Conservation (phyloP, 1,140 invertebrate genomes). For the Steinernema khuongi region DNA sequence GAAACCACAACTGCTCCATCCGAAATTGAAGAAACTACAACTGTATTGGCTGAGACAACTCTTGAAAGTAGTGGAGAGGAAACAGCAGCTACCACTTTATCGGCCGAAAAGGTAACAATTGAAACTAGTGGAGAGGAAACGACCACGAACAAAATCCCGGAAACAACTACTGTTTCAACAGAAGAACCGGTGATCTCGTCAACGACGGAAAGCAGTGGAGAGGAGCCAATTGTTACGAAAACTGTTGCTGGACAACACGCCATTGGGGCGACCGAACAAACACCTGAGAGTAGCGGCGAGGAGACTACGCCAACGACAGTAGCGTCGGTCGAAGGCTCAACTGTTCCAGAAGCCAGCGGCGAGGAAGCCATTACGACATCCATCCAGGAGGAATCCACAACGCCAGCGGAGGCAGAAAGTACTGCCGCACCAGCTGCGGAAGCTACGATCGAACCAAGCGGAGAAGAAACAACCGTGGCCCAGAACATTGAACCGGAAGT, state of each 20-base stretch:
- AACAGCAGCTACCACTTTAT: slow-evolving; percentile 16
- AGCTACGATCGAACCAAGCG: neutral
- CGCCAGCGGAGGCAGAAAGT: neutral
- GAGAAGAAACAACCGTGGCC: neutral
- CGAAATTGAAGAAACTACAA: slow-evolving; percentile 12
- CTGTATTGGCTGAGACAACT: slow-evolving; percentile 15
- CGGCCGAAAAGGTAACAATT: slow-evolving; percentile 18
- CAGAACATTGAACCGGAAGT: neutral
- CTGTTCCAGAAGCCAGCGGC: slow-evolving; percentile 10
- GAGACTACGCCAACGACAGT: neutral
- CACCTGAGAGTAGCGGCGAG: neutral
- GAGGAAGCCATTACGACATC: slow-evolving; percentile 11
- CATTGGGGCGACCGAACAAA: no score
- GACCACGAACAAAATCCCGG: neutral
- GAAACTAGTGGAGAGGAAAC: slow-evolving; percentile 26
- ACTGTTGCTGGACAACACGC: no score
- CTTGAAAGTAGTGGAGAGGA: slow-evolving; percentile 20
- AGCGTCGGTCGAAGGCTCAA: neutral
- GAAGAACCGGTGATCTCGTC: neutral
- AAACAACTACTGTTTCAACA: neutral
- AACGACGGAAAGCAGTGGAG: neutral
- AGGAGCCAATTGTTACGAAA: no score
- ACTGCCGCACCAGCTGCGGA: neutral
- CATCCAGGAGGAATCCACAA: neutral
- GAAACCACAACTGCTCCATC: slow-evolving; percentile 14